Conservation (phyloP, 2,113 vertebrate genomes). For the Lamprotornis superbus region DNA sequence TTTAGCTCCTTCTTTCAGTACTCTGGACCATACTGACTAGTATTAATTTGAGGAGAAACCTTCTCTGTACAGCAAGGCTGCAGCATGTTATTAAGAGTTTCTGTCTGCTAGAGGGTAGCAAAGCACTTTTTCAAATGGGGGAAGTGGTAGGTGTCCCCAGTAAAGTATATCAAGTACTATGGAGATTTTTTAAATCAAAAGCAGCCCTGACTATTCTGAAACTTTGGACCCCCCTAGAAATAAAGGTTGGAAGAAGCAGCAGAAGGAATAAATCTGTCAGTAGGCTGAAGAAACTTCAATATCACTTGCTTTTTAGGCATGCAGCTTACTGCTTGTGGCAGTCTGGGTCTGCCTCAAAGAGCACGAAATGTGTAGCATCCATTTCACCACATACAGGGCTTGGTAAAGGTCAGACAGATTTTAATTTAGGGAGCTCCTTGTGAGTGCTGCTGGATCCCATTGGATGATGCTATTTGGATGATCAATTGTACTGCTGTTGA, state of each 20-base stretch:
- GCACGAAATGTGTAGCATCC: constrained; percentile 38
- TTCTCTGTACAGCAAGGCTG: background rate
- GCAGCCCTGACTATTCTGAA: background rate
- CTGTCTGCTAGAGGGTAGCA: background rate
- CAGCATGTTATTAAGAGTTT: background rate
- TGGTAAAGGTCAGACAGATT: constrained; percentile 62
- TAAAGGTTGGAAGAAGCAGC: background rate
- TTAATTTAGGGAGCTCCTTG: constrained; percentile 34
- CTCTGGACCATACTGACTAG: background rate
- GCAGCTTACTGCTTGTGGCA: constrained; percentile 4
- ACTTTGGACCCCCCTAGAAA: background rate
- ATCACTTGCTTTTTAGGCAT: background rate
- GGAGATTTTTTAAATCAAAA: background rate
- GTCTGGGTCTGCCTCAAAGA: constrained; percentile 50
- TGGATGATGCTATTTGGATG: constrained; percentile 20
- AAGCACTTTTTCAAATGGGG: background rate
- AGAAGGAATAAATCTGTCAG: background rate
- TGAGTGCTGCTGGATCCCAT: constrained; percentile 30
- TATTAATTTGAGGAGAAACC: background rate
- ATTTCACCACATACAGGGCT: constrained; percentile 16
- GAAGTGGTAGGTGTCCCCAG: background rate
- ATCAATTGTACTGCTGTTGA: constrained; percentile 66
- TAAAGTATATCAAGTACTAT: background rate
- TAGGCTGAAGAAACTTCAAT: background rate
- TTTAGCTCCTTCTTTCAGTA: background rate